Percentiles rank a stretch among this genome's conserved stretches.
phyloP scores from a whole-genome alignment of 2,797 vertebrate genomes.

The Xerus rutilus region DNA sequence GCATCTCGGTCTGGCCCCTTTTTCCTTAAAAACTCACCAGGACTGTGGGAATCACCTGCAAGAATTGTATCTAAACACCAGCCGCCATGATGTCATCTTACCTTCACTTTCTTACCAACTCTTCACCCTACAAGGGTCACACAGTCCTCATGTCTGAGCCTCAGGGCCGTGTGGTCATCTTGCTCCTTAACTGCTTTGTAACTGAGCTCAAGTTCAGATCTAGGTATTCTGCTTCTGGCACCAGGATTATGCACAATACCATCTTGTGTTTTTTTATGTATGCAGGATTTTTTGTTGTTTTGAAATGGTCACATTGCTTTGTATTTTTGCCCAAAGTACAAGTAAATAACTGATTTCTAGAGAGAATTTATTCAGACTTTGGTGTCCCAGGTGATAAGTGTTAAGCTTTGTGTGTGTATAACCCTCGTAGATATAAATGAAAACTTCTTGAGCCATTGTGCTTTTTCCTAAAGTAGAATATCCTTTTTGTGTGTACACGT shows the following conservation, averaged over 20 bases:
- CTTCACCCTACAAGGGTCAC: neutral
- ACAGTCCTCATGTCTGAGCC: neutral
- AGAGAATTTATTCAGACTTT: constrained; percentile 40
- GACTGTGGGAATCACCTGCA: constrained; percentile 84
- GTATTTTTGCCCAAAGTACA: constrained; percentile 46
- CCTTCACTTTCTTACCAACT: neutral
- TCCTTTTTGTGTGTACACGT: neutral
- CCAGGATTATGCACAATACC: neutral
- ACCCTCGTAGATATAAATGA: neutral
- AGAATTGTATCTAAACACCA: constrained; percentile 76
- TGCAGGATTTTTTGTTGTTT: constrained; percentile 12
- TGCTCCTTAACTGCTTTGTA: neutral
- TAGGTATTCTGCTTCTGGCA: constrained; percentile 10
- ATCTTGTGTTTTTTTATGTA: neutral
- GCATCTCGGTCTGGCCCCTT: constrained; percentile 85
- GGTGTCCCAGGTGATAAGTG: neutral
- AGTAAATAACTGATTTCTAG: constrained; percentile 25
- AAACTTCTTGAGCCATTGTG: neutral
- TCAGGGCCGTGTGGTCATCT: neutral
- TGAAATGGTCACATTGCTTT: neutral
- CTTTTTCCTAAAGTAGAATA: neutral
- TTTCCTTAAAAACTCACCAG: constrained; percentile 88
- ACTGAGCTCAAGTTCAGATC: constrained; percentile 28
- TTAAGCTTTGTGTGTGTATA: neutral
- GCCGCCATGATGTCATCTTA: neutral